Conservation (phyloP, 2,797 vertebrate species). For the Syngnathus acus region DNA sequence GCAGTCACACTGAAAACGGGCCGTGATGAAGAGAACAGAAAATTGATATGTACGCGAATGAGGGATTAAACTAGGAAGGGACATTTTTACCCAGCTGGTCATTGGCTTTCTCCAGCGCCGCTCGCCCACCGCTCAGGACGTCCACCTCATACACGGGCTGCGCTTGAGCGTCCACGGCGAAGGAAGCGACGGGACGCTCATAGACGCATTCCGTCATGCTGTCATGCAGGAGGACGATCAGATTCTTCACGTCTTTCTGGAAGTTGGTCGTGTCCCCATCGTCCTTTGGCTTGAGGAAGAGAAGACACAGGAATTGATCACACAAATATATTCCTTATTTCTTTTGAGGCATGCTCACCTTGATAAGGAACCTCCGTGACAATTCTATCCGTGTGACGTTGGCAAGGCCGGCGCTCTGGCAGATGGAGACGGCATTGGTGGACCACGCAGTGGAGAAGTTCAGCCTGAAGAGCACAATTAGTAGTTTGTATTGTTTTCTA, state of each 20-base stretch:
- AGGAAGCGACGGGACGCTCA: constrained; percentile 71
- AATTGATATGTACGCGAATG: background rate
- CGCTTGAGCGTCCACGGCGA: constrained; percentile 59
- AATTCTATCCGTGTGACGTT: constrained; percentile 75
- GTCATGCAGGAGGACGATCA: constrained; percentile 73
- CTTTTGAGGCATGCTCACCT: constrained; percentile 57
- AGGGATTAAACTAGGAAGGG: background rate
- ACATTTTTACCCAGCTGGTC: constrained; percentile 72
- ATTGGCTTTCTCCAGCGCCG: constrained; percentile 76
- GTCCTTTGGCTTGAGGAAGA: constrained; percentile 22
- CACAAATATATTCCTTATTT: background rate
- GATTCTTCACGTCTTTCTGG: constrained; percentile 40
- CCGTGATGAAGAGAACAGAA: background rate
- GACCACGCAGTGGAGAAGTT: constrained; percentile 86
- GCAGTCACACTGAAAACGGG: constrained; percentile 24
- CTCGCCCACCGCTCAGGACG: constrained; percentile 70
- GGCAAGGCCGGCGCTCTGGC: constrained; percentile 72
- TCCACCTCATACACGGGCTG: constrained; percentile 74
- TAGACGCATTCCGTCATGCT: constrained; percentile 85
- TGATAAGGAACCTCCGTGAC: constrained; percentile 78
- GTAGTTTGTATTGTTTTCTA: background rate
- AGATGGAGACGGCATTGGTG: constrained; percentile 86
- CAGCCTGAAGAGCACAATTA: constrained; percentile 58
- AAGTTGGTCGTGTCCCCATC: constrained; percentile 12
- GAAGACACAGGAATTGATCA: background rate